Evolutionary conservation across 2,888 invertebrate species (phyloP).

Genomic region (Pycnomerus fuliginosus): DNA sequence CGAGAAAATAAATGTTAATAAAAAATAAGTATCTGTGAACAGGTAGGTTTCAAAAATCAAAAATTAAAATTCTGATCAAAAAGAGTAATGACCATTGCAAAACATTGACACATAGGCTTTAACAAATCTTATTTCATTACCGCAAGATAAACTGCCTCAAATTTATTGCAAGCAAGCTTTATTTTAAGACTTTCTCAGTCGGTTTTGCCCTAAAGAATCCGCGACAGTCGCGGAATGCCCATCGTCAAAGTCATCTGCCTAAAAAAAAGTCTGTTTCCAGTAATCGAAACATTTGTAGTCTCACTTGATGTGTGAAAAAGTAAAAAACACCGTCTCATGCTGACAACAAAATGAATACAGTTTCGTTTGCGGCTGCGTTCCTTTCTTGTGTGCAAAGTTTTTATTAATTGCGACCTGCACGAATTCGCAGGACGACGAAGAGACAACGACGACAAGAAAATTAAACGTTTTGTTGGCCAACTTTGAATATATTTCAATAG

Average conservation of each 20-base stretch:
- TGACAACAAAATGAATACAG: constrained; percentile 20
- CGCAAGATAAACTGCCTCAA: too few relatives aligned
- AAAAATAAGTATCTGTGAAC: too few relatives aligned
- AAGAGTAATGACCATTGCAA: too few relatives aligned
- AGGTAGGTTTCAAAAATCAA: too few relatives aligned
- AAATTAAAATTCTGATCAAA: too few relatives aligned
- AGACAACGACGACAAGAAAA: constrained; percentile 14
- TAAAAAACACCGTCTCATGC: constrained; percentile 16
- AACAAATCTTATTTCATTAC: too few relatives aligned
- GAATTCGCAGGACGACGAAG: constrained; percentile 7
- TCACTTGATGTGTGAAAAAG: constrained; percentile 43
- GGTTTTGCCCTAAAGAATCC: too few relatives aligned
- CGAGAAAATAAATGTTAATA: too few relatives aligned
- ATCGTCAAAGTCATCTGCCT: constrained; percentile 9
- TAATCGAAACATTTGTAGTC: constrained; percentile 48
- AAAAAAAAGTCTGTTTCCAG: constrained; percentile 44
- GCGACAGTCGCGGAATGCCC: constrained; percentile 10
- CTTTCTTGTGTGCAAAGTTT: constrained; percentile 2
- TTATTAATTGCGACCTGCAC: constrained; percentile 13
- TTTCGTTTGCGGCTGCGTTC: constrained; percentile 1
- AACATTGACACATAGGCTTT: too few relatives aligned
- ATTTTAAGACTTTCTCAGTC: too few relatives aligned
- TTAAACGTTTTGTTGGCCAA: constrained; percentile 15
- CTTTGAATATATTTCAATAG: constrained; percentile 23
- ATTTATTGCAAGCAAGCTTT: too few relatives aligned